Evolutionary conservation across 2,113 vertebrate species (phyloP).

Genomic region (Pteruthius melanotis): DNA sequence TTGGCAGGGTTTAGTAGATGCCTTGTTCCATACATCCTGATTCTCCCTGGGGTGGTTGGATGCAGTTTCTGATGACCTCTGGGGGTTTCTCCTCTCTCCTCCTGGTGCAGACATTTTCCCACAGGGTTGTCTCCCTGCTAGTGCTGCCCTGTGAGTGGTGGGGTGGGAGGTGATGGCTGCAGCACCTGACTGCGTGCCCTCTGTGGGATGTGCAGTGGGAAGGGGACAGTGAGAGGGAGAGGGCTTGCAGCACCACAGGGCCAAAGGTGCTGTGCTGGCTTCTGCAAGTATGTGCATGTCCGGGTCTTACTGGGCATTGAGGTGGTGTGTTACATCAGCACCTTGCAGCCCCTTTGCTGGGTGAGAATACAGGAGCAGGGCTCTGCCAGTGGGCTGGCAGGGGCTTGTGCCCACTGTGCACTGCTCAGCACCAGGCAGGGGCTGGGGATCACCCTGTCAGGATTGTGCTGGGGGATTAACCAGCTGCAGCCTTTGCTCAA

Average conservation of each 20-base stretch:
- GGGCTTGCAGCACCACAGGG: not conserved
- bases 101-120: not conserved
- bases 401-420: fast-evolving
- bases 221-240: fast-evolving
- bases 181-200: not conserved
- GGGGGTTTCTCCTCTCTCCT: not conserved
- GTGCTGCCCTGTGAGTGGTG: not conserved
- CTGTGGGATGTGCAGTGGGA: not conserved
- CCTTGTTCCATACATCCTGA: not conserved
- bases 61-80: not conserved
- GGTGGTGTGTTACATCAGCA: fast-evolving
- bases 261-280: not conserved
- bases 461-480: not conserved
- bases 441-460: not conserved
- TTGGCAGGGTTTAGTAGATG: not conserved
- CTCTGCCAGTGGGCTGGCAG: not conserved
- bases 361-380: not conserved
- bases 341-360: not conserved
- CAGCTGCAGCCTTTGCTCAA: not conserved
- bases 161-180: not conserved
- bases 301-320: fast-evolving
- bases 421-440: not conserved
- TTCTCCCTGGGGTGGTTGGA: not conserved
- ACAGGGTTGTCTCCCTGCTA: not conserved
- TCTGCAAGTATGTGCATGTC: fast-evolving